A percentile compares a stretch with the other conserved stretches of the same genome.
These are phyloP conservation scores for Miniopterus natalensis DNA, from an alignment of 2,113 vertebrate species.

Conservation along the genomic window DNA sequence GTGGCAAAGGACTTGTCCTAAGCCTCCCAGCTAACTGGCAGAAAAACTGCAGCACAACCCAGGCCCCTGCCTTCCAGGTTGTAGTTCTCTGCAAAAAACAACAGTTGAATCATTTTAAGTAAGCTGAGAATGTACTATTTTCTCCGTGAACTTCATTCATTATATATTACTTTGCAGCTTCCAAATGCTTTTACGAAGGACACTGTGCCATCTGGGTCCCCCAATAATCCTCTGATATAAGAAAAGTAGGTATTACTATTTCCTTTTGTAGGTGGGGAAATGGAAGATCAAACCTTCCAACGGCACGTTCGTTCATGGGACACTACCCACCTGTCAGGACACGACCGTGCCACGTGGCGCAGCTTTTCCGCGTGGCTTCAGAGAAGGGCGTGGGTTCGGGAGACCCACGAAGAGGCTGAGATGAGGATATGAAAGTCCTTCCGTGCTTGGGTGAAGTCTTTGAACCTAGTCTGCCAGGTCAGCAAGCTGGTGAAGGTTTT, in stretches of 20 bases:
- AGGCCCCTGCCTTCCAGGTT: background rate
- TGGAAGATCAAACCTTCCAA: background rate
- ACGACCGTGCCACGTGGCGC: rapidly evolving
- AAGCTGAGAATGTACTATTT: background rate
- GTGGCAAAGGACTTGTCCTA: background rate
- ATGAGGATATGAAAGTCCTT: background rate
- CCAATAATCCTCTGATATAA: background rate
- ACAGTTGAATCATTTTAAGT: background rate
- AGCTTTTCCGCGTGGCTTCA: background rate
- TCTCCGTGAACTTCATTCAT: background rate
- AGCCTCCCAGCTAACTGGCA: background rate
- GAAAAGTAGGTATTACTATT: background rate
- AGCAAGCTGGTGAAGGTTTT: background rate
- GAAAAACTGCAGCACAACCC: background rate
- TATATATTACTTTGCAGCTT: background rate
- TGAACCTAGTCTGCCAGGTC: background rate
- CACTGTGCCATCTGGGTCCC: background rate
- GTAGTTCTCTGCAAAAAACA: background rate
- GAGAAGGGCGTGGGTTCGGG: background rate
- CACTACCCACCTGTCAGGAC: background rate
- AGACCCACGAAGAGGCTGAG: background rate
- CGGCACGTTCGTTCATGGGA: background rate
- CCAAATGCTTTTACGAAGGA: constrained; percentile 1
- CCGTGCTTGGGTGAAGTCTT: background rate
- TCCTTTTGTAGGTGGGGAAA: background rate